These are phyloP conservation scores for Phaetusa simplex DNA, from an alignment of 2,113 vertebrate species.

Conservation along the genomic window DNA sequence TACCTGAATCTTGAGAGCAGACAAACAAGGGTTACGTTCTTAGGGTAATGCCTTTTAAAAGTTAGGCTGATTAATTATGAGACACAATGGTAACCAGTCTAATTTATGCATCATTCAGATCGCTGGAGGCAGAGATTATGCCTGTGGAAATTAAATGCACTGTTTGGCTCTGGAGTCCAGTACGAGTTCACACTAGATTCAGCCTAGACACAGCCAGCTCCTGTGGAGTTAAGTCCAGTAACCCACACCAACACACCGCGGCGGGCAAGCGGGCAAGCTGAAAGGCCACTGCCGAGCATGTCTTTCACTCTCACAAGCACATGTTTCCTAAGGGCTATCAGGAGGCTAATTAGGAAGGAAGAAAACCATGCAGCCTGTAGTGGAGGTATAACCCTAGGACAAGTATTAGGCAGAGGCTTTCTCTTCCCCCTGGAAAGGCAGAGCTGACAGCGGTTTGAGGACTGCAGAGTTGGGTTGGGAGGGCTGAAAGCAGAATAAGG, in stretches of 20 bases:
- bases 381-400: background rate
- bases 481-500: background rate
- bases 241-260: background rate
- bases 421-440: background rate
- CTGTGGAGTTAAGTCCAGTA: background rate
- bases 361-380: background rate
- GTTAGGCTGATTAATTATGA: background rate
- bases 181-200: background rate
- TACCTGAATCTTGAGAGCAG: accelerated
- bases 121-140: background rate
- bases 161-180: background rate
- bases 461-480: background rate
- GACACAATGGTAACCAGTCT: background rate
- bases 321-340: no score
- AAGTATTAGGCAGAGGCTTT: background rate
- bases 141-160: background rate
- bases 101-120: background rate
- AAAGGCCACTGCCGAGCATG: background rate
- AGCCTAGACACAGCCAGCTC: background rate
- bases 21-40: no score
- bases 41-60: background rate
- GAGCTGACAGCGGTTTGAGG: background rate
- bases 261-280: background rate
- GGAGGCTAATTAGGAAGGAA: background rate
- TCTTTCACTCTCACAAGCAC: background rate